Percentiles rank a stretch among this genome's conserved stretches.
Evolutionary conservation across 2,888 invertebrate genomes (phyloP).

Genomic region (Tenthredo livida): DNA sequence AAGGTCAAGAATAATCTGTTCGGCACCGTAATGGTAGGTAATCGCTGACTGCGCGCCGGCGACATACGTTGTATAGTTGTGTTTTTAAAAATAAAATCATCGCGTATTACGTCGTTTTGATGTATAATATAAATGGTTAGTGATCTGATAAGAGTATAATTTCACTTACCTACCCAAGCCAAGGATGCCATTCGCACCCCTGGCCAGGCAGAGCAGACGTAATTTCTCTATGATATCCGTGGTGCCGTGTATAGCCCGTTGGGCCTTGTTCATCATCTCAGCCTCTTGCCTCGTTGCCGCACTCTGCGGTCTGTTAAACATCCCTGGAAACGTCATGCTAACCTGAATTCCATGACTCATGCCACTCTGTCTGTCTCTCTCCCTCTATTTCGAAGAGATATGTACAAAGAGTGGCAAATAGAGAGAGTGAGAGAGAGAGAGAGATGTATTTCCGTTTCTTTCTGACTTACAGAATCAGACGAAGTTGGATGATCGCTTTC

Average conservation of each 20-base stretch:
- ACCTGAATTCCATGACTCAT: slow-evolving; percentile 42
- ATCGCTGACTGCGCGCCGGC: background rate
- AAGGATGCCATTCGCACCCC: slow-evolving; percentile 94
- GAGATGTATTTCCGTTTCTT: background rate
- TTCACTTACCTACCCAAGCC: slow-evolving; percentile 89
- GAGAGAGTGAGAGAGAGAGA: background rate
- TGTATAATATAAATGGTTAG: background rate
- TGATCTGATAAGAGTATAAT: background rate
- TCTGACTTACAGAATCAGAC: background rate
- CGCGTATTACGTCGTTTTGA: background rate
- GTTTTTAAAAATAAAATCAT: background rate
- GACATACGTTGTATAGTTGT: background rate
- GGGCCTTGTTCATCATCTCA: slow-evolving; percentile 88
- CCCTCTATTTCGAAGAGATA: background rate
- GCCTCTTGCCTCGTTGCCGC: slow-evolving; percentile 88
- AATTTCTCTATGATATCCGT: slow-evolving; percentile 92
- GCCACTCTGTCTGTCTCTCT: background rate
- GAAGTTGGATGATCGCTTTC: background rate
- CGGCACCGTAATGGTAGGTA: background rate
- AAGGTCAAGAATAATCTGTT: background rate
- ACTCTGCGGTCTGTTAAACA: slow-evolving; percentile 85
- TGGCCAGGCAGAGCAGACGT: slow-evolving; percentile 89
- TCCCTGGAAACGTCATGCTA: slow-evolving; percentile 75
- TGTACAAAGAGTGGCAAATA: background rate
- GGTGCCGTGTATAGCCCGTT: slow-evolving; percentile 83